phyloP scores from a whole-genome alignment of 2,797 vertebrate species.

The Valencia hispanica region DNA sequence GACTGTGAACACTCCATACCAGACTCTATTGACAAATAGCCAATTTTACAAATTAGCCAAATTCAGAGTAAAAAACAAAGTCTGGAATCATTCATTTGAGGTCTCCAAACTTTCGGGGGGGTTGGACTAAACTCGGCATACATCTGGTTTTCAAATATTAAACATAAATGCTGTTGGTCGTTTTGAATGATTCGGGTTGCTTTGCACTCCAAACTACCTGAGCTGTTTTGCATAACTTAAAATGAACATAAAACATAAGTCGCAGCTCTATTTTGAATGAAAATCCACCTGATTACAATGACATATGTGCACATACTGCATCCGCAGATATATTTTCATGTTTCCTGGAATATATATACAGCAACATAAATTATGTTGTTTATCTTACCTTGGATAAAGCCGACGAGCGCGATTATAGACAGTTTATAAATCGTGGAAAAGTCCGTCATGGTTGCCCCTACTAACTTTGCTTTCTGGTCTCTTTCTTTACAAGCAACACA shows the following conservation, averaged over 20 bases:
- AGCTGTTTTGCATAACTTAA: fast-evolving
- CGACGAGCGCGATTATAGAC: slow-evolving; percentile 47
- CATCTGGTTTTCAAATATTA: fast-evolving
- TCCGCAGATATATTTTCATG: fast-evolving
- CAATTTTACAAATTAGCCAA: neutral
- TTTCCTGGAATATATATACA: neutral
- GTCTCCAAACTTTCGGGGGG: fast-evolving
- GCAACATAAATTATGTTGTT: neutral
- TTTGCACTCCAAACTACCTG: neutral
- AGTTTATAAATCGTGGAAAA: slow-evolving; percentile 65
- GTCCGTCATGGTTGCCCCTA: slow-evolving; percentile 44
- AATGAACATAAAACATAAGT: fast-evolving
- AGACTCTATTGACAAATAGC: slow-evolving; percentile 7
- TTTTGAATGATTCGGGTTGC: fast-evolving
- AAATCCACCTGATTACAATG: neutral
- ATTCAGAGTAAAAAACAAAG: fast-evolving
- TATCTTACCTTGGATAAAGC: slow-evolving; percentile 54
- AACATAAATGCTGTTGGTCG: neutral
- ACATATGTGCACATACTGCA: neutral
- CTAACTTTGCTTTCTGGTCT: fast-evolving
- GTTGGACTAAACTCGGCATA: neutral
- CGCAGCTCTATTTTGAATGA: fast-evolving
- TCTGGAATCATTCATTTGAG: fast-evolving
- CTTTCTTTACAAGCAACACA: fast-evolving
- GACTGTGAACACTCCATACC: neutral